Evolutionary conservation across 2,888 invertebrate genomes (phyloP).

Genomic region (Stramonita haemastoma): DNA sequence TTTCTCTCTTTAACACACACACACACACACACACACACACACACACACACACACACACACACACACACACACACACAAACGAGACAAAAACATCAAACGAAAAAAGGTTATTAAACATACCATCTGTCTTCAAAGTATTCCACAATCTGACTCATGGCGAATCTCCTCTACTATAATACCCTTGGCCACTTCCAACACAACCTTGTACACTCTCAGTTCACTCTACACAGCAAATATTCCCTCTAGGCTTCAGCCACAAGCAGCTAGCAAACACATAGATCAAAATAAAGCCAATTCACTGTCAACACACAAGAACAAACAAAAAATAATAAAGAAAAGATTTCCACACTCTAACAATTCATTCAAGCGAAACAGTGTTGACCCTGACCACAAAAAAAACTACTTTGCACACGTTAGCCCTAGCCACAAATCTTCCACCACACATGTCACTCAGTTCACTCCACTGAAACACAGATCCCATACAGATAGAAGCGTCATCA

Average conservation of each 20-base stretch:
- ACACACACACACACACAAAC: no score
- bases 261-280: not conserved
- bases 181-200: no score
- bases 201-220: not conserved
- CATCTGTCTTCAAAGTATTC: slow-evolving; percentile 17
- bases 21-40: not conserved
- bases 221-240: not conserved
- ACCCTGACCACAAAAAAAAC: no score
- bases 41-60: not conserved
- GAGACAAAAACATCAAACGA: not conserved
- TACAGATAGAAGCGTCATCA: no score
- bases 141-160: slow-evolving; percentile 9
- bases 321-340: not conserved
- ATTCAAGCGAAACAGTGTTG: no score
- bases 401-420: no score
- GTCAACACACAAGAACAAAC: not conserved
- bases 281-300: not conserved
- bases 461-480: no score
- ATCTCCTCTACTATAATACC: not conserved
- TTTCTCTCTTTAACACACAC: no score
- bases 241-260: not conserved
- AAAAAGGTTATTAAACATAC: not conserved
- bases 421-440: no score
- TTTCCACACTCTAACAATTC: not conserved
- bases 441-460: no score